Percentiles rank a stretch among this genome's conserved stretches.
Evolutionary conservation across 2,888 invertebrate genomes (phyloP).

Genomic region (Meteorus cinctellus): DNA sequence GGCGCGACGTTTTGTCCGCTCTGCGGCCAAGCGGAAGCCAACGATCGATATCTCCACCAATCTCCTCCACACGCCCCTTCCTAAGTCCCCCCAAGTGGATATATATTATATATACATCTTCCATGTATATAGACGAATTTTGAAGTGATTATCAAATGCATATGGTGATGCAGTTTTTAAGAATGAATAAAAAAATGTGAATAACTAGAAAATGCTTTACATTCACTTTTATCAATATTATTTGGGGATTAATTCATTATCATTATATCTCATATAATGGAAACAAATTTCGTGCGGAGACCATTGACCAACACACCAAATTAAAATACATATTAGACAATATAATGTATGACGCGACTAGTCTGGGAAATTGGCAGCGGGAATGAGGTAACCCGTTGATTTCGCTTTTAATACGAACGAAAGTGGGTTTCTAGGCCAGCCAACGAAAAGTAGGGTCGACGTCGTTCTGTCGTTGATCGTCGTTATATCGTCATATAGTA

Average conservation of each 20-base stretch:
- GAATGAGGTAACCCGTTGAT: conserved; percentile 60
- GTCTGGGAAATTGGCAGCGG: conserved; percentile 53
- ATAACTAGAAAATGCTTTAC: not conserved
- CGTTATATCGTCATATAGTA: not conserved
- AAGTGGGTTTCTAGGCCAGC: conserved; percentile 66
- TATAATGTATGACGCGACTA: conserved; percentile 26
- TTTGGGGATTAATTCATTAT: not conserved
- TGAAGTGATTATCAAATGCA: conserved; percentile 30
- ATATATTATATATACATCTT: not conserved
- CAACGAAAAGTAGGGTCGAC: conserved; percentile 58
- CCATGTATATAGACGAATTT: not conserved
- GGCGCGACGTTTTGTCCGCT: conserved; percentile 35
- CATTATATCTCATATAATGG: not conserved
- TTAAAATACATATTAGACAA: conserved; percentile 7
- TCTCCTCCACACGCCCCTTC: conserved; percentile 13
- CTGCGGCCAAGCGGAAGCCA: conserved; percentile 39
- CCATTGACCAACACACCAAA: not conserved
- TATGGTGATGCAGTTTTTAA: not conserved
- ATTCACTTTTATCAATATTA: not conserved
- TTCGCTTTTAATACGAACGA: conserved; percentile 67
- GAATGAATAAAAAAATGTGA: not conserved
- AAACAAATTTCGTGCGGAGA: not conserved
- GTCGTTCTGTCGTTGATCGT: conserved; percentile 34
- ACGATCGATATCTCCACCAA: conserved; percentile 32
- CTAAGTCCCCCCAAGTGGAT: conserved; percentile 28